Base-by-base conservation (phyloP, 1,140 invertebrate genomes). In the Eupeodes corollae region DNA sequence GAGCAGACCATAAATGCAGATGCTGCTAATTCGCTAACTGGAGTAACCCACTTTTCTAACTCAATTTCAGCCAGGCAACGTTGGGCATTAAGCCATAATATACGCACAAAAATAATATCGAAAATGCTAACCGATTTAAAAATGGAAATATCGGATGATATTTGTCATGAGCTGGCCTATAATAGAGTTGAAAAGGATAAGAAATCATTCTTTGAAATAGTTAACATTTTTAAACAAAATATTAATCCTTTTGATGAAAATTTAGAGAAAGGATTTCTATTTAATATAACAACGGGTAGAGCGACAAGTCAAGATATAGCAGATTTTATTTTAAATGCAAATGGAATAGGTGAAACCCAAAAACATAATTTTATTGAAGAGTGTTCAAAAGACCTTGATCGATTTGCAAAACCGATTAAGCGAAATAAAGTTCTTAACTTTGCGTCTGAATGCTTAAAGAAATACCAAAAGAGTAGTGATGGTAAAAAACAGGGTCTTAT, bases 1-100 rank as follows among this genome's bases (percentile, higher is more conserved):
- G 56, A 63, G 15, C 58, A 58, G 44, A 61, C 58, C 9, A 57
- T 58, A 12, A 62, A 62, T 47, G 55, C 51, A 26, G 55, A 61
- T 42, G 59, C 59, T 37, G 58, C 52, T 5, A 54, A 40, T 45
- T 52, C 47, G 37, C 43, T 61, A 1, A 58, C 53, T 8, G 56
- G 57, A 38, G 40, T 61, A 13, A 47, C 44, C 33, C 52, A 63
- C 3, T 58, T 57, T 33, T 58, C 56, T 11, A 55, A 56, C 47
- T 60, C 53, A 16, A 53, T 58, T 48, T 56, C 58, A 14, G 53
- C 51, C 13, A 45, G 54, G 13, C 52, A 60, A 48, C 50, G 55
- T 5, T 61, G 55, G 56, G 37, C 40, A 35, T 14, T 16, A 35
- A 56, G 37, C 40, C 53, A 53, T 30, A 38, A 41, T 5, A 13